Percentiles rank a stretch among this genome's conserved stretches.
These are phyloP conservation scores for Nysson spinosus DNA, from an alignment of 2,888 invertebrate genomes.

Conservation along the genomic window DNA sequence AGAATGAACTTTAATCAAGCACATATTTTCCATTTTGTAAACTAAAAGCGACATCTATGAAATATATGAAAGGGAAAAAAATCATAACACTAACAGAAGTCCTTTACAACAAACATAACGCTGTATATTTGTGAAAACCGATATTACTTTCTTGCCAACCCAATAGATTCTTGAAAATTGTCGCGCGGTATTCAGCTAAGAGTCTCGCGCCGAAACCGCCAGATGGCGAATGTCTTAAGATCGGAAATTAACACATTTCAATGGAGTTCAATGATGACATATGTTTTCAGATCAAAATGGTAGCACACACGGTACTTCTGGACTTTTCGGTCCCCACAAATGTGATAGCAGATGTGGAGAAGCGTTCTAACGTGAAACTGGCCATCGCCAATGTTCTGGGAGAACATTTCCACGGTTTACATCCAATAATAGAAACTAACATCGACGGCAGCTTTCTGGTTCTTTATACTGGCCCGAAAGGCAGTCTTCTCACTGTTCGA, in stretches of 20 bases:
- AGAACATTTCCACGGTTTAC: constrained; percentile 85
- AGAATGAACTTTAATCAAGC: too few species aligned
- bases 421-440: constrained; percentile 83
- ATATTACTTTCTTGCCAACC: too few species aligned
- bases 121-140: too few species aligned
- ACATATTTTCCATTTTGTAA: too few species aligned
- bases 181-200: too few species aligned
- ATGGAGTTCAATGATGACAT: constrained; percentile 2
- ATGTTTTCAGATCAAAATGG: constrained; percentile 79
- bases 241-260: constrained; percentile 5
- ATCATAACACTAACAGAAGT: too few species aligned
- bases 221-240: too few species aligned
- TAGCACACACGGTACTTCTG: constrained; percentile 87
- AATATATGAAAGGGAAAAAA: too few species aligned
- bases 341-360: constrained; percentile 82
- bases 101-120: too few species aligned
- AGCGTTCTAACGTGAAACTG: constrained; percentile 83
- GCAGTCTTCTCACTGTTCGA: constrained; percentile 84
- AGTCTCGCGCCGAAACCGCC: too few species aligned
- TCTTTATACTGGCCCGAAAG: constrained; percentile 85
- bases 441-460: constrained; percentile 85
- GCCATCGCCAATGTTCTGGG: constrained; percentile 85
- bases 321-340: constrained; percentile 88
- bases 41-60: too few species aligned
- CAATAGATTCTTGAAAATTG: too few species aligned